Conservation (phyloP, 2,113 vertebrate genomes). For the Heloderma charlesbogerti region DNA sequence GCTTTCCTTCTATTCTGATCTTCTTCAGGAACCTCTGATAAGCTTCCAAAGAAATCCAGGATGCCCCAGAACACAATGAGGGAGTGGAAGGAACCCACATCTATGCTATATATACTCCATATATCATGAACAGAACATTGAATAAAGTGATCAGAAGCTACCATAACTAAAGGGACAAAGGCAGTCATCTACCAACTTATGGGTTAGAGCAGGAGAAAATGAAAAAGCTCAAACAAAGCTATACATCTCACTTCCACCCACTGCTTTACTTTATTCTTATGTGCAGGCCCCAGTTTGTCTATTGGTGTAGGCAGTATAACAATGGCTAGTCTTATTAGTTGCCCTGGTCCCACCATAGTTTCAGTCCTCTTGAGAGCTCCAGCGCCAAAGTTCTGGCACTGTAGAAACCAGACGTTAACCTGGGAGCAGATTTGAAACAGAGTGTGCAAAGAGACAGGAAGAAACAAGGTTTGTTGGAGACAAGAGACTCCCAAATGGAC, state of each 20-base stretch:
- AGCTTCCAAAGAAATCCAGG: not conserved
- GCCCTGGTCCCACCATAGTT: not conserved
- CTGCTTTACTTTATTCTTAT: not conserved
- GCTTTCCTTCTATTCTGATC: not conserved
- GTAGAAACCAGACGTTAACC: not conserved
- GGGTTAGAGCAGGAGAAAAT: not conserved
- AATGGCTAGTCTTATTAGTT: not conserved
- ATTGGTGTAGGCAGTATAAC: not conserved
- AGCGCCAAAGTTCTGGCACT: not conserved
- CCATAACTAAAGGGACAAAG: fast-evolving
- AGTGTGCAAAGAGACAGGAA: conserved; percentile 9
- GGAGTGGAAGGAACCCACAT: not conserved
- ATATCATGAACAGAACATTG: conserved; percentile 19
- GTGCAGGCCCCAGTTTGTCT: not conserved
- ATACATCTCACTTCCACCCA: not conserved
- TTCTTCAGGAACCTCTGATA: not conserved
- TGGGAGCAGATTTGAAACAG: not conserved
- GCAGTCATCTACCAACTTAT: conserved; percentile 13
- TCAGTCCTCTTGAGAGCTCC: not conserved
- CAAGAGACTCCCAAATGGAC: not conserved
- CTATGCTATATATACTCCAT: not conserved
- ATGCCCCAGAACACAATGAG: not conserved
- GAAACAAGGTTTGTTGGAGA: not conserved
- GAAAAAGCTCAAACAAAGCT: not conserved
- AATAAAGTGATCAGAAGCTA: not conserved